Conservation (phyloP, 2,113 vertebrate species). For the Strix uralensis region DNA sequence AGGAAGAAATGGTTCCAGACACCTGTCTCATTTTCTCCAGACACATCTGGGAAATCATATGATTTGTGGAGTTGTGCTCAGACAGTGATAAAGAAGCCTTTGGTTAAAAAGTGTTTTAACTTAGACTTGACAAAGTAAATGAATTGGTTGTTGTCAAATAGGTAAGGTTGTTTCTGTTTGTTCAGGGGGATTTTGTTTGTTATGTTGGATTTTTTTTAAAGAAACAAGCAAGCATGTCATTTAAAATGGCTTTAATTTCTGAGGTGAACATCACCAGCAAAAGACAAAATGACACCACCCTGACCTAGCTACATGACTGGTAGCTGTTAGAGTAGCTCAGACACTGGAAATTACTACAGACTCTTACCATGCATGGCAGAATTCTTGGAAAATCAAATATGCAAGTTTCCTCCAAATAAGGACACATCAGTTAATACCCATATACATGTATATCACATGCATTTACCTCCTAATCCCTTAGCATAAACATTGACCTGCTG, state of each 20-base stretch:
- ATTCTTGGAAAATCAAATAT: neutral
- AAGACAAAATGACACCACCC: neutral
- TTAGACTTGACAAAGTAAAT: neutral
- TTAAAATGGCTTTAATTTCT: neutral
- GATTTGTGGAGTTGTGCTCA: constrained; percentile 4
- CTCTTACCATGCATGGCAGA: neutral
- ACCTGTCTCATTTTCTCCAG: constrained; percentile 29
- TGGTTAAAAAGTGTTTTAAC: neutral
- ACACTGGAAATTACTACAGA: neutral
- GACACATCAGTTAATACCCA: accelerated
- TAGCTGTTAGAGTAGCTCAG: neutral
- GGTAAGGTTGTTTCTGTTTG: neutral
- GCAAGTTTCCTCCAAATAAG: neutral
- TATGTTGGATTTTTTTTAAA: neutral
- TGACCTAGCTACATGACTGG: neutral
- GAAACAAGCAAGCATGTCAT: accelerated
- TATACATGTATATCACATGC: too few species aligned
- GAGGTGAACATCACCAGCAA: neutral
- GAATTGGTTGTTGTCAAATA: neutral
- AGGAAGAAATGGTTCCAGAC: constrained; percentile 21
- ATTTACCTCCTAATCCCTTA: neutral
- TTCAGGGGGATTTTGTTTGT: neutral
- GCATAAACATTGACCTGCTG: neutral
- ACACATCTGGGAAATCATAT: neutral
- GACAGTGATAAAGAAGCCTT: neutral